These are phyloP conservation scores for Pterocles burchelli DNA, from an alignment of 2,113 vertebrate species.

Conservation along the genomic window DNA sequence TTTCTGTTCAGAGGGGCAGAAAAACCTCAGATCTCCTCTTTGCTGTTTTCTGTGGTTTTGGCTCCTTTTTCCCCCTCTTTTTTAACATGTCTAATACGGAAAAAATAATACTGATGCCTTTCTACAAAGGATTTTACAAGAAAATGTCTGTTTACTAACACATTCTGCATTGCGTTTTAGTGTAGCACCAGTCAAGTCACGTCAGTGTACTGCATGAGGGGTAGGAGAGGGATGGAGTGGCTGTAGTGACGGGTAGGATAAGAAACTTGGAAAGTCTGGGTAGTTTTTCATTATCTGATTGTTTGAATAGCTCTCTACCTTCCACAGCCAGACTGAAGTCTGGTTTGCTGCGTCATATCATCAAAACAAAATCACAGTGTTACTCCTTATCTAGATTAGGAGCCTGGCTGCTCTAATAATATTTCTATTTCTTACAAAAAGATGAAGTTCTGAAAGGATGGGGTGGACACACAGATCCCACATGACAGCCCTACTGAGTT, in stretches of 20 bases:
- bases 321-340: neutral
- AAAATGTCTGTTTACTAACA: constrained; percentile 18
- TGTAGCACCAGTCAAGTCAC: constrained; percentile 20
- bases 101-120: neutral
- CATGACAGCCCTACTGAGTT: accelerated
- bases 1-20: neutral
- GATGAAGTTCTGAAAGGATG: neutral
- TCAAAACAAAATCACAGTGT: neutral
- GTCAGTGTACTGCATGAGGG: neutral
- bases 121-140: neutral
- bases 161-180: neutral
- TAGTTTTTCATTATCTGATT: constrained; percentile 29
- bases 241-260: constrained; percentile 30
- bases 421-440: neutral
- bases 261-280: neutral
- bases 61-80: too few relatives aligned
- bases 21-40: neutral
- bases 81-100: neutral
- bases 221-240: neutral
- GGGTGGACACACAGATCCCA: neutral
- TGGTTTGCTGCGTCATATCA: neutral
- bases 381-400: neutral
- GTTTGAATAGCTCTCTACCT: neutral
- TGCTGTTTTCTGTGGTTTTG: neutral
- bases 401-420: neutral